Conservation (phyloP, 2,888 invertebrate species). For the Zele albiditarsus region DNA sequence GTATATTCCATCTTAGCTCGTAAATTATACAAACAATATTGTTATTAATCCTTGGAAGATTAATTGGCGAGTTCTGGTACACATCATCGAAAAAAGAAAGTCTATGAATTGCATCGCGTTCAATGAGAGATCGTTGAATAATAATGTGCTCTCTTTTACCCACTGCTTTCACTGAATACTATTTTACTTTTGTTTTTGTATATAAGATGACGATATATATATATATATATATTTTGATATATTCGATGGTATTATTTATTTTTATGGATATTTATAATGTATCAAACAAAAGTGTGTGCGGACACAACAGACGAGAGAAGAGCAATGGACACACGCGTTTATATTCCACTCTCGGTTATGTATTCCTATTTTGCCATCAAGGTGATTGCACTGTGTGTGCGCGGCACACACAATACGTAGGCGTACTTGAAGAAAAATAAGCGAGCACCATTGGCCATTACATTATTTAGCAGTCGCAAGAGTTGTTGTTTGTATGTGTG, state of each 20-base stretch:
- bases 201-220: not conserved
- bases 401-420: slow-evolving; percentile 27
- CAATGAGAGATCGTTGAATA: not conserved
- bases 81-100: not conserved
- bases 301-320: no score
- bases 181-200: not conserved
- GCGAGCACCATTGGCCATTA: slow-evolving; percentile 45
- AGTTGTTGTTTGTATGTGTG: not conserved
- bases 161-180: not conserved
- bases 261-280: not conserved
- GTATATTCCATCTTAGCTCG: not conserved
- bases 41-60: not conserved
- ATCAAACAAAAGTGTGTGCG: not conserved
- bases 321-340: not conserved
- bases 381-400: slow-evolving; percentile 10
- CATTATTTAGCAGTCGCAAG: slow-evolving; percentile 54
- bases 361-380: not conserved
- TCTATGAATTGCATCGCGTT: not conserved
- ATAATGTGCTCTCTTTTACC: not conserved
- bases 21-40: slow-evolving; percentile 7
- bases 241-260: not conserved
- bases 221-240: no score
- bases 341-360: not conserved
- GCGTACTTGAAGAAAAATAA: slow-evolving; percentile 17
- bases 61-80: not conserved